Evolutionary conservation across 64 coral and sea anemone species (phyloP), one percentile per base, ranked within the genome.

Genomic region (Porites lutea): DNA sequence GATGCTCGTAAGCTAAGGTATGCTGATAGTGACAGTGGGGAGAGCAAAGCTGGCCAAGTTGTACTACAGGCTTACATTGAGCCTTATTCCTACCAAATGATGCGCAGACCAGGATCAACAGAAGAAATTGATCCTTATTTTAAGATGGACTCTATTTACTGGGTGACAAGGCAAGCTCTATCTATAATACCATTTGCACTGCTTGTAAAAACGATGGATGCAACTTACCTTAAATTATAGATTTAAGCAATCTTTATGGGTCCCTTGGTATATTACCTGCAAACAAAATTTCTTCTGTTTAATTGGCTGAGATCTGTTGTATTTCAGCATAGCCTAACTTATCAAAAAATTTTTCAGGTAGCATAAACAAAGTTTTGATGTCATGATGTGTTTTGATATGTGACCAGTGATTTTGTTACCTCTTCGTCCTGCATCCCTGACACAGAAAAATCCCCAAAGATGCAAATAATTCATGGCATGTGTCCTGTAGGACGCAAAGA

Each of bases 61-160:
- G 94, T 94, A 4, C 72, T 99, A 2, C 97, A 99, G 69, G 97
- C 96, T 0, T 99, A 94, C 79, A 93, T 99, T 71, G 90, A 96
- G 71, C 97, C 97, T 21, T 96, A 90, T 67, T 96, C 97, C 20
- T 99, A 94, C 70, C 79, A 89, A 79, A 88, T 93, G 71, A 99
- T 99, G 97, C 88, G 94, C 49, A 79, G 94, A 92, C 76, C 92
- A 59, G 97, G 97, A 15, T 74, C 79, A 44, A 84, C 73, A 13
- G 96, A 95, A 37, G 97, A 99, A 90, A 96, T 99, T 83, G 97
- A 99, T 89, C 97, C 97, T 65, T 96, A 94, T 91, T 99, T 99
- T 74, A 88, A 94, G 86, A 99, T 87, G 16, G 92, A 96, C 23
- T 83, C 88, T 53, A 99, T 99, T 61, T 99, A 99, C 74, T 99